phyloP scores from a whole-genome alignment of 2,113 vertebrate genomes.

The Salvelinus sp. region DNA sequence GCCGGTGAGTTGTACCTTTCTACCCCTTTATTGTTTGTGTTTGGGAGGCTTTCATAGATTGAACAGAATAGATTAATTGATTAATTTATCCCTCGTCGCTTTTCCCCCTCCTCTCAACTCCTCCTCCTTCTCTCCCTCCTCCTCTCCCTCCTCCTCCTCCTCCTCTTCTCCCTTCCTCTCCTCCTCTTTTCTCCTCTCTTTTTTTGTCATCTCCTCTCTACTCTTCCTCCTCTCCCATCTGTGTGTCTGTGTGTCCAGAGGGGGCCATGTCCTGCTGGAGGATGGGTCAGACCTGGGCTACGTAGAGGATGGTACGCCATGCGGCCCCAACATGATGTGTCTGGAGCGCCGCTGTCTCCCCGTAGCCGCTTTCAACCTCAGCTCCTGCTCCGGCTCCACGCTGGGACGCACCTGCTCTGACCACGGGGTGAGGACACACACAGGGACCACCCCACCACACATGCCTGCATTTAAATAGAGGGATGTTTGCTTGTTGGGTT shows the following conservation, averaged over 20 bases:
- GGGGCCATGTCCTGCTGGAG: constrained; percentile 88
- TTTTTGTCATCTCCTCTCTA: no score
- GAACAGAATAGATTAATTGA: background rate
- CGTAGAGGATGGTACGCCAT: constrained; percentile 90
- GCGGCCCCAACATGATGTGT: constrained; percentile 94
- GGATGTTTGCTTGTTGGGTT: background rate
- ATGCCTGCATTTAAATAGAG: background rate
- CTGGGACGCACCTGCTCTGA: constrained; percentile 83
- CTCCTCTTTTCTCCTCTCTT: no score
- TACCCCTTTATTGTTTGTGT: background rate
- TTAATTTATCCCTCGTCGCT: no score
- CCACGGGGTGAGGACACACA: constrained; percentile 80
- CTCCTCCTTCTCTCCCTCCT: no score
- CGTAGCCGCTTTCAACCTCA: constrained; percentile 89
- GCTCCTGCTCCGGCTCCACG: constrained; percentile 83
- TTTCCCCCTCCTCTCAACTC: no score
- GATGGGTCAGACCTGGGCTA: constrained; percentile 92
- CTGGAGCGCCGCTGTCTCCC: constrained; percentile 90
- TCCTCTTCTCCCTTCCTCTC: no score
- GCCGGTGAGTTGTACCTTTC: constrained; percentile 74
- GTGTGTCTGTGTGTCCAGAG: constrained; percentile 63
- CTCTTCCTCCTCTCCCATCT: no score
- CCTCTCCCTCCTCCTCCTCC: no score
- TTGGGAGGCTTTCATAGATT: background rate
- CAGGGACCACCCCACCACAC: background rate